phyloP scores from a whole-genome alignment of 2,797 vertebrate genomes.

The Pantherophis alleghaniensis region DNA sequence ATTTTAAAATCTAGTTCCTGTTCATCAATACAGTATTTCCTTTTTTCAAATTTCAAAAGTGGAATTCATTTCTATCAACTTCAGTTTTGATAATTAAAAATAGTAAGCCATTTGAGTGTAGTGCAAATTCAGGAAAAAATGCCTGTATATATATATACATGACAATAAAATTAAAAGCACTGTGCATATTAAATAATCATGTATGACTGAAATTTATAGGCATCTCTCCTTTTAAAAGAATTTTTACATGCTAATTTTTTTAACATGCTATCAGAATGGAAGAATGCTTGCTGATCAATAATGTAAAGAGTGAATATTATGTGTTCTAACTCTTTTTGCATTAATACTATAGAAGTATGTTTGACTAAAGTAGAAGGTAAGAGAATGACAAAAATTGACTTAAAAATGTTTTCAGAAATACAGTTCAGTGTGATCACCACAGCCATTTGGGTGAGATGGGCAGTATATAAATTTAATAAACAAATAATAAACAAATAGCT shows the following conservation, averaged over 20 bases:
- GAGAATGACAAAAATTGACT: conserved; percentile 51
- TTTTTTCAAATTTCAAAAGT: not conserved
- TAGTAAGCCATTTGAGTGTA: not conserved
- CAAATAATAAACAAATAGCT: conserved; percentile 13
- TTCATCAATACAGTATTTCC: not conserved
- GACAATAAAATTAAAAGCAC: not conserved
- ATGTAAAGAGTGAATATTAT: conserved; percentile 37
- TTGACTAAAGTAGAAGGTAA: conserved; percentile 64
- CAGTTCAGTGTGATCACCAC: conserved; percentile 47
- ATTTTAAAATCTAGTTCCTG: not conserved
- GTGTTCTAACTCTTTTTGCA: conserved; percentile 48
- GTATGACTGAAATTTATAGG: not conserved
- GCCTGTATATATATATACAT: not conserved
- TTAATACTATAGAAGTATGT: conserved; percentile 49
- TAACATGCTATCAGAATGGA: conserved; percentile 47
- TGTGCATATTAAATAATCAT: not conserved
- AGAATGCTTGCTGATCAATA: conserved; percentile 24
- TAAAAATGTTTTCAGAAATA: conserved; percentile 48
- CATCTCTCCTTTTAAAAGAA: conserved; percentile 39
- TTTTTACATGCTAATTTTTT: conserved; percentile 34
- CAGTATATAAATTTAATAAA: not conserved
- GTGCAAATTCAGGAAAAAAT: not conserved
- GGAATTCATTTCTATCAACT: not conserved
- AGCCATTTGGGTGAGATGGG: not conserved
- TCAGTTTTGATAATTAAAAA: not conserved